phyloP scores from a whole-genome alignment of 2,797 vertebrate genomes.

The Enteromius treurensis region DNA sequence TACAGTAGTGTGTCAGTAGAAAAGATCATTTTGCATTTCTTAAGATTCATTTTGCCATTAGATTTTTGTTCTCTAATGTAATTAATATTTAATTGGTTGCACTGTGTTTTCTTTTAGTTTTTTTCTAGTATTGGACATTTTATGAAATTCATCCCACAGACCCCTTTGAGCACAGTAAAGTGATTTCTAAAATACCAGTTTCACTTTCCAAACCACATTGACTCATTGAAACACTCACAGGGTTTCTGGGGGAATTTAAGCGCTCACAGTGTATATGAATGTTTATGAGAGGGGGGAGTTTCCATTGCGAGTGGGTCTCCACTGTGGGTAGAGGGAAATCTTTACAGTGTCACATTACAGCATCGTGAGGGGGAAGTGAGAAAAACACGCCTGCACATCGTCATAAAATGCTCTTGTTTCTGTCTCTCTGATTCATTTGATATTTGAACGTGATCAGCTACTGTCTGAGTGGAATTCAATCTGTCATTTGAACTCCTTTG shows the following conservation, averaged over 20 bases:
- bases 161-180: neutral
- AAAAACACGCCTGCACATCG: neutral
- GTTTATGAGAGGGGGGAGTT: constrained; percentile 55
- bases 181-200: constrained; percentile 54
- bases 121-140: neutral
- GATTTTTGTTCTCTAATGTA: no score
- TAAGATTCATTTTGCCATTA: no score
- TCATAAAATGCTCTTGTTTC: constrained; percentile 26
- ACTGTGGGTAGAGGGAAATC: constrained; percentile 64
- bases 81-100: neutral
- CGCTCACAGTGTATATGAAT: neutral
- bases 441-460: constrained; percentile 9
- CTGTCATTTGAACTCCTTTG: neutral
- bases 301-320: constrained; percentile 68
- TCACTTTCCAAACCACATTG: constrained; percentile 65
- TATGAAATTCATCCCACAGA: neutral
- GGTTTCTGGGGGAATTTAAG: constrained; percentile 67
- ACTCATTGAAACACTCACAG: constrained; percentile 39
- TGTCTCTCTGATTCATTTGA: constrained; percentile 19
- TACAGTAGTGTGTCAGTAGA: no score
- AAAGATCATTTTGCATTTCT: no score
- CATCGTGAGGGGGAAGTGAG: constrained; percentile 45
- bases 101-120: no score
- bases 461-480: no score
- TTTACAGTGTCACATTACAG: constrained; percentile 47